A percentile compares a stretch with the other conserved stretches of the same genome.
These are phyloP conservation scores for Herpetotheres cachinnans DNA, from an alignment of 2,113 vertebrate genomes.

Conservation along the genomic window DNA sequence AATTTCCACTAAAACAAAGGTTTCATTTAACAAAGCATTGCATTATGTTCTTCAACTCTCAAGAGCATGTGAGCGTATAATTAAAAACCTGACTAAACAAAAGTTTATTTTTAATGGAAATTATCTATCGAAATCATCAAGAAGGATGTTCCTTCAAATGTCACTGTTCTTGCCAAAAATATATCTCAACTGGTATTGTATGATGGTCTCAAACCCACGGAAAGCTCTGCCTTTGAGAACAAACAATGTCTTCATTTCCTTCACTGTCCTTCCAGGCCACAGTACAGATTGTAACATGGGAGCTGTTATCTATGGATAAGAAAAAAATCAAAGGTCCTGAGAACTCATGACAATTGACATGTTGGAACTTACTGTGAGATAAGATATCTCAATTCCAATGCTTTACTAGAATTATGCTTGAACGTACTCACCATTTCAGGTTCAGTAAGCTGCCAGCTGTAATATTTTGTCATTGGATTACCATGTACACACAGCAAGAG, in stretches of 20 bases:
- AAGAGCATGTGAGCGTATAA: neutral
- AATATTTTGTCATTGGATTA: neutral
- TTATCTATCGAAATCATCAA: slow-evolving; percentile 10
- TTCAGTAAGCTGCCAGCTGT: neutral
- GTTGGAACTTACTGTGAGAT: neutral
- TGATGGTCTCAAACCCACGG: neutral
- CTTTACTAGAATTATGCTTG: neutral
- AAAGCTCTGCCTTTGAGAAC: neutral
- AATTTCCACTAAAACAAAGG: slow-evolving; percentile 17
- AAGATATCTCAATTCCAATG: neutral
- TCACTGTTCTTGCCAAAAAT: slow-evolving; percentile 29
- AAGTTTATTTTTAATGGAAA: slow-evolving; percentile 40
- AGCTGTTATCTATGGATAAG: neutral
- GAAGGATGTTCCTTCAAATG: slow-evolving; percentile 8
- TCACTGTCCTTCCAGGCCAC: neutral
- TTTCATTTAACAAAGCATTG: slow-evolving; percentile 26
- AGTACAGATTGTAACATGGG: neutral
- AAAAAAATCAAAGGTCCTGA: neutral
- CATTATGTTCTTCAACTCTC: neutral
- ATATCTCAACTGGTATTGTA: neutral
- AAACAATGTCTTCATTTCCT: neutral
- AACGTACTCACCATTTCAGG: neutral
- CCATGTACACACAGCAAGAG: neutral
- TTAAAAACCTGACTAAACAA: neutral
- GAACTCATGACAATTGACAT: neutral